Percentiles rank a stretch among this genome's conserved stretches.
phyloP scores from a whole-genome alignment of 2,888 invertebrate genomes.

The Dinocampus coccinellae region DNA sequence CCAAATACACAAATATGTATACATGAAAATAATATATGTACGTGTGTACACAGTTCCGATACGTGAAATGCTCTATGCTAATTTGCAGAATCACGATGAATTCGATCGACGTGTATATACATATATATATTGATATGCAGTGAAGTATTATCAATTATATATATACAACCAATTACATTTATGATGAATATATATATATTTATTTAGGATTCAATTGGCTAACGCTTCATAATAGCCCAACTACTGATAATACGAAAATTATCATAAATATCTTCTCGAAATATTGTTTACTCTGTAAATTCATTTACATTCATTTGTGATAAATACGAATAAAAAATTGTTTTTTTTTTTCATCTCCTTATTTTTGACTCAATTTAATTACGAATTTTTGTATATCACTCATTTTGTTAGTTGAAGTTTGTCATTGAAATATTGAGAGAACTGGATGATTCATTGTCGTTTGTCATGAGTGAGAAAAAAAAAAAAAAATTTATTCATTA shows the following conservation, averaged over 20 bases:
- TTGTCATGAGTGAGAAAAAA: not conserved
- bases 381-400: too few species aligned
- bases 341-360: not conserved
- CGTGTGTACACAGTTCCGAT: not conserved
- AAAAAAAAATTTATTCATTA: not conserved
- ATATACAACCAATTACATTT: not conserved
- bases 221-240: conserved; percentile 29
- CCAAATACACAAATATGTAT: not conserved
- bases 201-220: conserved; percentile 21
- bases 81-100: conserved; percentile 30
- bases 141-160: conserved; percentile 21
- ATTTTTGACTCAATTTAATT: too few species aligned
- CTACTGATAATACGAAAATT: conserved; percentile 46
- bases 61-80: conserved; percentile 28
- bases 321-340: not conserved
- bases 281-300: conserved; percentile 9
- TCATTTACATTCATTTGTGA: not conserved
- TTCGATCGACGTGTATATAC: conserved; percentile 1
- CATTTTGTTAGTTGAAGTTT: too few species aligned
- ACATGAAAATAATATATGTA: not conserved
- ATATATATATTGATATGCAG: conserved; percentile 3
- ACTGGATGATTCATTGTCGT: not conserved
- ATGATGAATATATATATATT: conserved; percentile 2
- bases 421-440: not conserved
- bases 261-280: conserved; percentile 40